Percentiles rank a stretch among this genome's conserved stretches.
These are phyloP conservation scores for Phenganax subtilis DNA, from an alignment of 92 coral and sea anemone genomes.

Conservation along the genomic window DNA sequence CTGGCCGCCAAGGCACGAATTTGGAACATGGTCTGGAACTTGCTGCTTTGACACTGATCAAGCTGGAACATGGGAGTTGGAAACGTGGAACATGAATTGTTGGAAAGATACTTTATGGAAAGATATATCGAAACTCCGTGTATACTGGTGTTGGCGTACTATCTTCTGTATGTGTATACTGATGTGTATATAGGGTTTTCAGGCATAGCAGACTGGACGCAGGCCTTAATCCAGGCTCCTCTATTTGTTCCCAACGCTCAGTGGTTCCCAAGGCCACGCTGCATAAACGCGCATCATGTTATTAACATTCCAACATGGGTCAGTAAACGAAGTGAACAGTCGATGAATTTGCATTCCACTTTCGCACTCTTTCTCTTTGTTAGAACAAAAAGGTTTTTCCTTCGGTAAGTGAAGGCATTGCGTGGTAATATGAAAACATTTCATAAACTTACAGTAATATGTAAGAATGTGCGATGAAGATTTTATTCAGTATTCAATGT, in stretches of 20 bases:
- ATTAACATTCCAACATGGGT: constrained; percentile 21
- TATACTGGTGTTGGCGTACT: not conserved
- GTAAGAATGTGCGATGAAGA: not conserved
- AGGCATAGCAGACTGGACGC: too few species aligned
- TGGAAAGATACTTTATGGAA: too few species aligned
- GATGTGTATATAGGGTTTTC: too few species aligned
- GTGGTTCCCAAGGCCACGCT: not conserved
- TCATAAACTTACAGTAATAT: not conserved
- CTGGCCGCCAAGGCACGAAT: not conserved
- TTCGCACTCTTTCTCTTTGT: not conserved
- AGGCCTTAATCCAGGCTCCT: not conserved
- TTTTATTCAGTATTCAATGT: too few species aligned
- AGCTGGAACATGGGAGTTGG: too few species aligned
- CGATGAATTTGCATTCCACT: constrained; percentile 1
- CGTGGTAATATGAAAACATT: not conserved
- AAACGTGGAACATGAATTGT: too few species aligned
- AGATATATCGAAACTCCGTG: too few species aligned
- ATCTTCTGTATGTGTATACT: not conserved
- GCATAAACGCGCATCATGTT: not conserved
- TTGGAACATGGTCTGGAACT: too few species aligned
- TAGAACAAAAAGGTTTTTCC: not conserved
- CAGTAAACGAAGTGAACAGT: constrained; percentile 1
- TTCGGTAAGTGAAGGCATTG: not conserved
- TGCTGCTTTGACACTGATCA: too few species aligned
- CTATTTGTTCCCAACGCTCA: not conserved